Base-by-base conservation (phyloP, 2,797 vertebrate species). In the Buphagus erythrorhynchus region DNA sequence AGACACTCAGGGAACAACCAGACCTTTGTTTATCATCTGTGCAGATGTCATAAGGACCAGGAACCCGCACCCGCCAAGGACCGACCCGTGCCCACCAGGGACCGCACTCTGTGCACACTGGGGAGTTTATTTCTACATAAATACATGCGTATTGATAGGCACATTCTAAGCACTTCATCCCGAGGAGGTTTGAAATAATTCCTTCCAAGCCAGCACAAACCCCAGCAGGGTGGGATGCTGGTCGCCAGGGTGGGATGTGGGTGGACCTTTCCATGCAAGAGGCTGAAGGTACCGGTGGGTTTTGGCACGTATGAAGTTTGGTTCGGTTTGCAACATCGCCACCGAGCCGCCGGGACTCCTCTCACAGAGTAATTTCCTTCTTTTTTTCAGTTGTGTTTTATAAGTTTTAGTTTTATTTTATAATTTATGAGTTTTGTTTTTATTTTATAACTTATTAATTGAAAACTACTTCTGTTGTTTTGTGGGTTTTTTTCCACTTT, bases 11-110 rank as follows among this genome's bases (percentile, higher is more conserved):
- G 83, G 94, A 96, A 97, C 96, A 97, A 90, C 62, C 95, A 63
- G 71, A 96, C 91, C 94, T 98, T 97, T 96, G 96, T 97, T 88
- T 88, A 66, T 51, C 54, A 8, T 28, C 63, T 9, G 1, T 7
- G 55, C 82, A 61, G 63, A 93, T 76, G 67, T 69, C 81, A 29
- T 1, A 35, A 13, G 84, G 40, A 78, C 25, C 21, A 16, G 51
- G 33, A 61, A 24, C 59, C 35, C 26, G 16, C 48, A 26, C 58
- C 51, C 38, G 22, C 33, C 45, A 16, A 22, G 33, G 73, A 48
- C 45, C 15, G 38, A n/a, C 38, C 73, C 45, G 10, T 40, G 48
- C 49, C 42, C 42, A 33, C 13, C 48, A 33, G 28, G 19, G n/a
- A 57, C 33, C 3, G 15, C 76, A 1, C 77, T 31, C 5, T 17